A percentile compares a stretch with the other conserved stretches of the same genome.
Evolutionary conservation across 2,113 vertebrate species (phyloP).

Genomic region (Paramisgurnus dabryanus): DNA sequence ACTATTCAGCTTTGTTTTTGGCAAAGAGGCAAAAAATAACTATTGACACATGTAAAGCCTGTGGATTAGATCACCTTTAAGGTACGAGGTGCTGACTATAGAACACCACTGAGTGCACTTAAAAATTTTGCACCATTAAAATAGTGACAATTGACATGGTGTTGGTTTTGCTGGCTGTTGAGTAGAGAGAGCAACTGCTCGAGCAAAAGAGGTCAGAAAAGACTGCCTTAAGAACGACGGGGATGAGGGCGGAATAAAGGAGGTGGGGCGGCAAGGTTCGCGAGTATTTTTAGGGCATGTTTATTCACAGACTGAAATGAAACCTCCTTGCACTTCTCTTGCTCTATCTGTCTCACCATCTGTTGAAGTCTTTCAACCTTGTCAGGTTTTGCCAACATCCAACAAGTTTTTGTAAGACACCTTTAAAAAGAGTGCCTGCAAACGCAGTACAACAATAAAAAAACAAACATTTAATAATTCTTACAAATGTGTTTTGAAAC

Average conservation of each 20-base stretch:
- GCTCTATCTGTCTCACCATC: conserved; percentile 55
- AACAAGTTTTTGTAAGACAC: neutral
- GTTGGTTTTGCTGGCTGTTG: neutral
- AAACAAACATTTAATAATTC: too few relatives aligned
- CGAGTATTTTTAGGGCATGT: conserved; percentile 77
- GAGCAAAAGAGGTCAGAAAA: neutral
- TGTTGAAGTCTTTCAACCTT: conserved; percentile 60
- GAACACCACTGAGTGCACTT: neutral
- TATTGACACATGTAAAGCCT: neutral
- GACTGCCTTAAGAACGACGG: conserved; percentile 22
- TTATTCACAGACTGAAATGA: conserved; percentile 77
- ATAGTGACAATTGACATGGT: conserved; percentile 21
- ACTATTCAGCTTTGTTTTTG: neutral
- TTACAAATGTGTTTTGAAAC: too few relatives aligned
- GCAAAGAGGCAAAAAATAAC: neutral
- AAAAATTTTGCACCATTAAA: conserved; percentile 17
- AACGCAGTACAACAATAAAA: neutral
- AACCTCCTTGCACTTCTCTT: conserved; percentile 49
- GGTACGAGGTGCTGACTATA: neutral
- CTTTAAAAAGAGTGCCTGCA: neutral
- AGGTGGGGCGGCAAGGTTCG: conserved; percentile 42
- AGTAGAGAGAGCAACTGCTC: neutral
- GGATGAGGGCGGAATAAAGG: conserved; percentile 14
- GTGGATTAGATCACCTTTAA: neutral
- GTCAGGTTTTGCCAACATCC: conserved; percentile 38